These are phyloP conservation scores for Holcopasites calliopsidis DNA, from an alignment of 1,140 invertebrate genomes.

Conservation along the genomic window DNA sequence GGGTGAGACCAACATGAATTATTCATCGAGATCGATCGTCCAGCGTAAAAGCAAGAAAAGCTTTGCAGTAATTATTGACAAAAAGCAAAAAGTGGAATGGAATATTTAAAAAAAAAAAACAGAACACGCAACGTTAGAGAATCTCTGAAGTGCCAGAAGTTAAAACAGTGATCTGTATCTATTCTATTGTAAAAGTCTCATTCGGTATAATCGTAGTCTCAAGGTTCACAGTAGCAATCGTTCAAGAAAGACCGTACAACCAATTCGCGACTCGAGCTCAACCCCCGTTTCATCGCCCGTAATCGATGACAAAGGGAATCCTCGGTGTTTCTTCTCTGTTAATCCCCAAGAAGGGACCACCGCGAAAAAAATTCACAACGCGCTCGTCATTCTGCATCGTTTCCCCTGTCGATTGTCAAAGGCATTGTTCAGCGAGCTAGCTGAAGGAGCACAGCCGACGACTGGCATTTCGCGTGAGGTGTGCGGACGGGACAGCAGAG, in stretches of 20 bases:
- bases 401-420: background rate
- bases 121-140: background rate
- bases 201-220: no score
- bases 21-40: background rate
- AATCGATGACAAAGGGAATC: background rate
- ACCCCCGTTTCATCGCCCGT: no score
- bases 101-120: background rate
- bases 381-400: background rate
- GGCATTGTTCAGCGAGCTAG: background rate
- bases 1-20: background rate
- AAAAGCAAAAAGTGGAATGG: background rate
- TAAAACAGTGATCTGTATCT: no score
- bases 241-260: background rate
- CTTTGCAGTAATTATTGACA: no score
- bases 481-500: conserved; percentile 35
- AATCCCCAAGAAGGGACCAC: background rate
- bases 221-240: background rate
- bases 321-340: background rate
- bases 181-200: no score
- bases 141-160: background rate
- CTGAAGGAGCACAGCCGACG: background rate
- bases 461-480: conserved; percentile 1
- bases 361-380: background rate
- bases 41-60: background rate
- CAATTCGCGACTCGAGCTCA: background rate